Evolutionary conservation across 2,797 vertebrate species (phyloP).

Genomic region (Micropoecilia bifurca): DNA sequence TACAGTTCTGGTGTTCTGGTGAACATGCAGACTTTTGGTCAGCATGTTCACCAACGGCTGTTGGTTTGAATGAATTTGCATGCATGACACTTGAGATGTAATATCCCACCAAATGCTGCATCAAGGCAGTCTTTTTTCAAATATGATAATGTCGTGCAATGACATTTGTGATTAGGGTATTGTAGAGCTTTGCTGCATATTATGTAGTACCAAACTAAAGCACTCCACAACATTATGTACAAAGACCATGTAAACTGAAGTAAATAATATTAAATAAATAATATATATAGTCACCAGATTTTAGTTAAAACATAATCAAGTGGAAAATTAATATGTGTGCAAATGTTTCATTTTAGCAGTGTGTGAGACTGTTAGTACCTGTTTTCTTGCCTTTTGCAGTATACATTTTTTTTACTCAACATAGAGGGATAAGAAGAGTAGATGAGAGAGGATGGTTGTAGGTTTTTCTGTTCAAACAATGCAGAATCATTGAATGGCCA

Average conservation of each 20-base stretch:
- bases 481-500: neutral
- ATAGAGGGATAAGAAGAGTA: neutral
- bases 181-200: neutral
- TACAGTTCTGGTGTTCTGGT: no score
- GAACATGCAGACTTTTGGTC: neutral
- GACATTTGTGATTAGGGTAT: neutral
- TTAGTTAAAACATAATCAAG: neutral
- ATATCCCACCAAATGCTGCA: neutral
- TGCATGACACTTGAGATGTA: neutral
- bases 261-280: neutral
- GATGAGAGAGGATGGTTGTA: neutral
- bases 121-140: neutral
- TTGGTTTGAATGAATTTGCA: no score
- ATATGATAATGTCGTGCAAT: neutral
- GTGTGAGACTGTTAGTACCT: neutral
- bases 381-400: neutral
- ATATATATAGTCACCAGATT: neutral
- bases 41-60: no score
- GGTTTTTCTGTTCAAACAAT: neutral
- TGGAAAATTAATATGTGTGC: neutral
- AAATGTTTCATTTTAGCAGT: neutral
- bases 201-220: neutral
- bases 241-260: neutral
- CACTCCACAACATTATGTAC: neutral
- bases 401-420: neutral